phyloP scores from a whole-genome alignment of 2,113 vertebrate genomes.

The Trinectes maculatus region DNA sequence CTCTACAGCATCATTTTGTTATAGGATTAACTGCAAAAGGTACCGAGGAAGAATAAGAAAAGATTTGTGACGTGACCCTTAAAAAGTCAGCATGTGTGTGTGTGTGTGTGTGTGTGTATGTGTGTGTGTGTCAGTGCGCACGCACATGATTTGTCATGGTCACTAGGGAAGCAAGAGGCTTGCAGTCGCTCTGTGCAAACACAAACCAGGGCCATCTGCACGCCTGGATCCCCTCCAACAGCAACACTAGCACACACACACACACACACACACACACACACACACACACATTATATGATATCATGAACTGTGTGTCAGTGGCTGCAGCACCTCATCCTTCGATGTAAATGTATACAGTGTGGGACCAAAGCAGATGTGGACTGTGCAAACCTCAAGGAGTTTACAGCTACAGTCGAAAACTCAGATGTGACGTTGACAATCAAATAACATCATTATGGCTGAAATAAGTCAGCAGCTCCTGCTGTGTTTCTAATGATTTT shows the following conservation, averaged over 20 bases:
- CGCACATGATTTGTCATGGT: constrained; percentile 59
- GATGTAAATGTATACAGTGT: constrained; percentile 42
- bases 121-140: constrained; percentile 8
- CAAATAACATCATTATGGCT: constrained; percentile 17
- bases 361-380: constrained; percentile 60
- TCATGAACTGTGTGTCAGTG: constrained; percentile 68
- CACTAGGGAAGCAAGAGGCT: constrained; percentile 67
- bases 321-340: constrained; percentile 64
- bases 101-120: background rate
- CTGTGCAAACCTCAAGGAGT: constrained; percentile 19
- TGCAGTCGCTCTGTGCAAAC: constrained; percentile 71
- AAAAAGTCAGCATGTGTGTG: constrained; percentile 14
- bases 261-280: constrained; percentile 46
- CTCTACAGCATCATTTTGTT: constrained; percentile 1
- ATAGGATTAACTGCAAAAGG: constrained; percentile 6
- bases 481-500: constrained; percentile 24
- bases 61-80: constrained; percentile 26
- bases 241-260: constrained; percentile 59
- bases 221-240: constrained; percentile 74
- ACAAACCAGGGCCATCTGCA: constrained; percentile 78
- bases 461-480: constrained; percentile 14
- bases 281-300: constrained; percentile 57
- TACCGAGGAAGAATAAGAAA: background rate
- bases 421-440: constrained; percentile 17
- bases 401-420: constrained; percentile 17